Conservation (phyloP, 2,113 vertebrate genomes). For the Oncorhynchus masou region DNA sequence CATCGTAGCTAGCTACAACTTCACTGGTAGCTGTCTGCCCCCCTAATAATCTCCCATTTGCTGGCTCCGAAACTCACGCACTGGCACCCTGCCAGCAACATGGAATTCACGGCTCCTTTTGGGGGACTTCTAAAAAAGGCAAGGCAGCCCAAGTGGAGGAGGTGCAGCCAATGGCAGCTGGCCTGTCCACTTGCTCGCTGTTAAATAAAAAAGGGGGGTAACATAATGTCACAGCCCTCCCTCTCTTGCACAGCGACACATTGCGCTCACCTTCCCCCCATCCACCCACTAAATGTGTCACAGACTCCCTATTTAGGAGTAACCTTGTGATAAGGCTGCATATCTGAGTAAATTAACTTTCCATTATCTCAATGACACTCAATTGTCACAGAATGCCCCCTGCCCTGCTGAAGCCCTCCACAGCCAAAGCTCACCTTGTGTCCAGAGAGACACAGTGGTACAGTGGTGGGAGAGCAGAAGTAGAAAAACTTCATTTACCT, state of each 20-base stretch:
- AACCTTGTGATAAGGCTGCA: conserved; percentile 57
- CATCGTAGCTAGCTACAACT: conserved; percentile 46
- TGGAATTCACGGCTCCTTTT: conserved; percentile 84
- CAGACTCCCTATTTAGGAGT: conserved; percentile 26
- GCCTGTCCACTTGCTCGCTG: conserved; percentile 72
- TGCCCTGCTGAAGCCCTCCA: too few species aligned
- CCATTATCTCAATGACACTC: conserved; percentile 67
- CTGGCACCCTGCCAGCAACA: conserved; percentile 83
- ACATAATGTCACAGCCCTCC: conserved; percentile 56
- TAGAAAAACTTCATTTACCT: not conserved
- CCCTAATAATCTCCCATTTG: conserved; percentile 80
- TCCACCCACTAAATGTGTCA: conserved; percentile 10
- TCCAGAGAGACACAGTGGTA: not conserved
- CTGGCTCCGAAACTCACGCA: conserved; percentile 77
- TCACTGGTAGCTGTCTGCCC: conserved; percentile 52
- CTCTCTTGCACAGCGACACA: conserved; percentile 44
- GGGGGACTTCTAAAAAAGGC: conserved; percentile 90
- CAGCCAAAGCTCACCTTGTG: not conserved
- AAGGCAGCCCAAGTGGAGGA: conserved; percentile 88
- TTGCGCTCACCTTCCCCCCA: conserved; percentile 19
- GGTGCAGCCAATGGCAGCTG: conserved; percentile 80
- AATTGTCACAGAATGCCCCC: conserved; percentile 25
- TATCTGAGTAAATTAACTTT: conserved; percentile 61
- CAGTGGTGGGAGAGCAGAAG: too few species aligned
- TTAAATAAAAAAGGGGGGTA: conserved; percentile 62